Evolutionary conservation across 2,113 vertebrate genomes (phyloP).

Genomic region (Oxyruncus cristatus): DNA sequence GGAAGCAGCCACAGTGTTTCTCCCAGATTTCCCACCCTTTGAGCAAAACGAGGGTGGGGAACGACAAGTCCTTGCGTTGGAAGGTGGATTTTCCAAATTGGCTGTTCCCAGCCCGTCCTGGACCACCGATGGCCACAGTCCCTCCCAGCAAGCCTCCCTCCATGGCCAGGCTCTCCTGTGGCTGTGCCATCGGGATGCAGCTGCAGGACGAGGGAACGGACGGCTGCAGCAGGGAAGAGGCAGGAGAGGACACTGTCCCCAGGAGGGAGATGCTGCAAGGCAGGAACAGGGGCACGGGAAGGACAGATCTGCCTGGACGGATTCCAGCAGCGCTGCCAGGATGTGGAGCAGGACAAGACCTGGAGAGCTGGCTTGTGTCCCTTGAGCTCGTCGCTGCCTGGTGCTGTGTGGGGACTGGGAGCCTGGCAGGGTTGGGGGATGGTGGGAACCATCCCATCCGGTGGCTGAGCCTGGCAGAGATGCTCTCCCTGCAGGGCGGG

Average conservation of each 20-base stretch:
- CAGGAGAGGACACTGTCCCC: not conserved
- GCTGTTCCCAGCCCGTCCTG: not conserved
- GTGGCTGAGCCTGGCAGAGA: not conserved
- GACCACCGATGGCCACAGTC: not conserved
- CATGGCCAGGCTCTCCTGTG: fast-evolving
- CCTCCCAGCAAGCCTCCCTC: fast-evolving
- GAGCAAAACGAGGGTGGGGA: not conserved
- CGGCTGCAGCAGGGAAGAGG: not conserved
- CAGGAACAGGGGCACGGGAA: not conserved
- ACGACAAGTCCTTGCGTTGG: fast-evolving
- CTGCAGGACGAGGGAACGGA: fast-evolving
- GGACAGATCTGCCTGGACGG: too few species aligned
- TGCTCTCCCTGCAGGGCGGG: not conserved
- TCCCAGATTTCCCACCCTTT: not conserved
- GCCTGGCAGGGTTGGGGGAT: not conserved
- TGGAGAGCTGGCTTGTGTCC: not conserved
- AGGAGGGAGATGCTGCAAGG: not conserved
- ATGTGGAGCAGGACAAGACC: not conserved
- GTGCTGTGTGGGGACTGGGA: not conserved
- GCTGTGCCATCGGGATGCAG: not conserved
- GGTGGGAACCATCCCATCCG: not conserved
- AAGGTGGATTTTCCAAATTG: not conserved
- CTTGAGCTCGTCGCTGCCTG: not conserved
- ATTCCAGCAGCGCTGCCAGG: not conserved
- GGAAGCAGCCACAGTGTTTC: fast-evolving